Percentiles rank a stretch among this genome's conserved stretches.
phyloP scores from a whole-genome alignment of 2,888 invertebrate genomes.

The Stomorhina lunata region DNA sequence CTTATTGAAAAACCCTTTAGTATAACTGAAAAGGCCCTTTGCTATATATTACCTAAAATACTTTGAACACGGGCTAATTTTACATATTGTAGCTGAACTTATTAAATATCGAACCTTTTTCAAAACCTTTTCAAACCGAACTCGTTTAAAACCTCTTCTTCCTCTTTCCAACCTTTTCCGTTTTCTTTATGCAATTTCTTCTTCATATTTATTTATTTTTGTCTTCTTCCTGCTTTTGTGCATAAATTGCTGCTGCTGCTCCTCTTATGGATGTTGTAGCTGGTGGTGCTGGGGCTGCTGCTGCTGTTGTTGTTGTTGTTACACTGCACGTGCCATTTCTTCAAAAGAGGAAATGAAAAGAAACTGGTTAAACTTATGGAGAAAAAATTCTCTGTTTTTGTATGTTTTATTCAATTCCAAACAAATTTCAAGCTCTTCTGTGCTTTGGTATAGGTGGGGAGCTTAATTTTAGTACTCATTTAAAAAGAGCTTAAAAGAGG shows the following conservation, averaged over 20 bases:
- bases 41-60: too few species aligned
- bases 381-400: constrained; percentile 61
- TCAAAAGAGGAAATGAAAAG: constrained; percentile 29
- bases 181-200: constrained; percentile 45
- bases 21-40: too few species aligned
- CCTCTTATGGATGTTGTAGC: too few species aligned
- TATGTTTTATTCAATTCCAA: constrained; percentile 49
- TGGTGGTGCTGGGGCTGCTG: neutral
- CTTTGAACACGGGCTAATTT: too few species aligned
- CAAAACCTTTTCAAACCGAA: neutral
- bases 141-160: neutral
- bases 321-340: constrained; percentile 63
- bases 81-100: too few species aligned
- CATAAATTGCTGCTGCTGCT: neutral
- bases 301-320: constrained; percentile 10
- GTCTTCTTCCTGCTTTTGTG: constrained; percentile 28
- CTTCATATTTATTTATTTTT: neutral
- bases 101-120: neutral
- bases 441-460: constrained; percentile 12
- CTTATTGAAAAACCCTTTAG: too few species aligned
- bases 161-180: neutral
- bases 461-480: neutral
- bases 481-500: neutral
- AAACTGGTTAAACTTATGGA: constrained; percentile 8
- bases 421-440: constrained; percentile 34